Percentiles rank a stretch among this genome's conserved stretches.
phyloP scores from a whole-genome alignment of 92 coral and sea anemone species.

The Ricordea florida region DNA sequence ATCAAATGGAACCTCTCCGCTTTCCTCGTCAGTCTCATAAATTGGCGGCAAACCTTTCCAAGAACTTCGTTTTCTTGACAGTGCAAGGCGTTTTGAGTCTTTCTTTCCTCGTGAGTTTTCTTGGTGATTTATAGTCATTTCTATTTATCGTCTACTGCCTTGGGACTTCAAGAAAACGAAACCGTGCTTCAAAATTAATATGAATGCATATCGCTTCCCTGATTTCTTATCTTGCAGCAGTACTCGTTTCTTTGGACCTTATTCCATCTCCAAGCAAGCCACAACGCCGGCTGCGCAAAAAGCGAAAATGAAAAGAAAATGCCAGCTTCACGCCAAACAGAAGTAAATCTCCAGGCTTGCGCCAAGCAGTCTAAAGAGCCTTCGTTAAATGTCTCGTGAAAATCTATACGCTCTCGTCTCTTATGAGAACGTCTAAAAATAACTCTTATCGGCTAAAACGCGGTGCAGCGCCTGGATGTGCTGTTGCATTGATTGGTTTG shows the following conservation, averaged over 20 bases:
- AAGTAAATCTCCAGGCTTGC: no score
- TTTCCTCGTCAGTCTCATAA: slow-evolving; percentile 37
- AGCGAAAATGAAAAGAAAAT: no score
- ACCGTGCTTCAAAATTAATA: no score
- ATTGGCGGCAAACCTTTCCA: slow-evolving; percentile 23
- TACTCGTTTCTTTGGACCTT: no score
- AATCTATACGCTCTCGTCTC: slow-evolving; percentile 32
- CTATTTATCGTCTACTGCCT: background rate
- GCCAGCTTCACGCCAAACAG: no score
- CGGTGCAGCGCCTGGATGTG: slow-evolving; percentile 18
- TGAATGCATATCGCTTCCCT: no score
- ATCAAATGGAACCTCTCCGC: background rate
- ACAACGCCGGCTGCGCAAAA: no score
- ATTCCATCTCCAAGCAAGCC: no score
- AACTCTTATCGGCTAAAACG: slow-evolving; percentile 24
- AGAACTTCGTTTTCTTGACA: slow-evolving; percentile 26
- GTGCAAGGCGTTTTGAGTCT: slow-evolving; percentile 11
- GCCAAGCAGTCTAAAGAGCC: slow-evolving; percentile 1
- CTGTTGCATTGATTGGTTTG: slow-evolving; percentile 10
- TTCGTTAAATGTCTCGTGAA: background rate
- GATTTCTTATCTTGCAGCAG: no score
- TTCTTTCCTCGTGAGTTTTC: slow-evolving; percentile 1
- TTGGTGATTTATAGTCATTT: slow-evolving; percentile 29
- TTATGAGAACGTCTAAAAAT: slow-evolving; percentile 14
- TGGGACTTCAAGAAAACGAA: no score